Evolutionary conservation across 2,888 invertebrate species (phyloP), one percentile per base, ranked within the genome.

Genomic region (Bembecia ichneumoniformis): DNA sequence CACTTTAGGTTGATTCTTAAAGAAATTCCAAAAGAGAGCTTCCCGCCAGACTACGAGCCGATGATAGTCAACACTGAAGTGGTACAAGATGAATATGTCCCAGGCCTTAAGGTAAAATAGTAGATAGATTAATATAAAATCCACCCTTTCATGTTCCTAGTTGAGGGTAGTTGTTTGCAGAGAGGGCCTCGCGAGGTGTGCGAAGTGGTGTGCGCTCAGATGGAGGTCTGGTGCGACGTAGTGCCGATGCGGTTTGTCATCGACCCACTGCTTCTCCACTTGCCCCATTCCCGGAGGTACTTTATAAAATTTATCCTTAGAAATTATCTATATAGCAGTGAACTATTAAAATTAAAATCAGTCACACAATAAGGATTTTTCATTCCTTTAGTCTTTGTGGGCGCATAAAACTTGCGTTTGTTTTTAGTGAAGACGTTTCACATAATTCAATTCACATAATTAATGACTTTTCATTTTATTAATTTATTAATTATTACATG

Each of bases 171-270:
- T 13, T 47, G 14, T 35, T 47, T 47, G 3, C 51, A 77, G 79
- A 52, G 53, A 0, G 60, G 60, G 52, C 17, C 50, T 0, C 71
- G 67, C 0, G 65, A 68, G 52, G 59, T 79, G 36, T 77, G 76
- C 54, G 75, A 77, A 5, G 64, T 84, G 51, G 66, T 81, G 51
- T 64, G 64, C 49, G 62, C 68, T 0, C 76, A 83, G 57, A 45
- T 81, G 63, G 83, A 82, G 52, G 82, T 82, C 50, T 78, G 82
- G 78, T 83, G 83, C 82, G 68, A 71, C 17, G 78, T 81, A 50
- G 75, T 62, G 3, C 82, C 83, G 0, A 56, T 74, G 35, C 63
- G 71, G 1, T 77, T 82, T 49, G 63, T 68, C 13, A 54, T 84
- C 0, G 68, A 76, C 16, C 82, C 82, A 0, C 68, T 68, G 0